Percentiles rank a stretch among this genome's conserved stretches.
These are phyloP conservation scores for Phoxinus dragarum DNA, from an alignment of 2,797 vertebrate genomes.

Conservation along the genomic window DNA sequence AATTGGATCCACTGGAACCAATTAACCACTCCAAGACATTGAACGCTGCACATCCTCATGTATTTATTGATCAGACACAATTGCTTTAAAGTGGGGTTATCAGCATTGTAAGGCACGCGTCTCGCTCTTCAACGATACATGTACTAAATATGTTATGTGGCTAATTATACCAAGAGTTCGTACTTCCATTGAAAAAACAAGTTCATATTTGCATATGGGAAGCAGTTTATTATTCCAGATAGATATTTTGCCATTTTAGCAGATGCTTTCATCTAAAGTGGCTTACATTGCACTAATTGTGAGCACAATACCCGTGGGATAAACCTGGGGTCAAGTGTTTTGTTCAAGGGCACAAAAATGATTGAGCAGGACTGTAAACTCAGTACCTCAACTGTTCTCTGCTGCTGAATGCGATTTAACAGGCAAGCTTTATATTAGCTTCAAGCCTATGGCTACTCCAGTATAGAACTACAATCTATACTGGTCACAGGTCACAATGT, in stretches of 20 bases:
- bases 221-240: conserved; percentile 19
- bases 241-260: conserved; percentile 28
- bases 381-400: neutral
- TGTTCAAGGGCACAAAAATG: conserved; percentile 26
- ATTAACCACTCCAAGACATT: conserved; percentile 57
- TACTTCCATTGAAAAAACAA: conserved; percentile 2
- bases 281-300: conserved; percentile 26
- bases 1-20: conserved; percentile 65
- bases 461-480: neutral
- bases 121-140: neutral
- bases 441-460: neutral
- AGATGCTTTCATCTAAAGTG: conserved; percentile 22
- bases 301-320: conserved; percentile 14
- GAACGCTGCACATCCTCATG: conserved; percentile 37
- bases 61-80: conserved; percentile 60
- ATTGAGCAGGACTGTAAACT: conserved; percentile 4
- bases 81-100: conserved; percentile 52
- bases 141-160: conserved; percentile 28
- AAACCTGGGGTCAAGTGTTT: conserved; percentile 28
- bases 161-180: conserved; percentile 8
- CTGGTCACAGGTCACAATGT: neutral
- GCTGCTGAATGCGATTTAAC: neutral
- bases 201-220: neutral
- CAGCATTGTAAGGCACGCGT: neutral
- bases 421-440: neutral